Evolutionary conservation across 2,113 vertebrate species (phyloP), one percentile per base, ranked within the genome.

Genomic region (Tupaia tana): DNA sequence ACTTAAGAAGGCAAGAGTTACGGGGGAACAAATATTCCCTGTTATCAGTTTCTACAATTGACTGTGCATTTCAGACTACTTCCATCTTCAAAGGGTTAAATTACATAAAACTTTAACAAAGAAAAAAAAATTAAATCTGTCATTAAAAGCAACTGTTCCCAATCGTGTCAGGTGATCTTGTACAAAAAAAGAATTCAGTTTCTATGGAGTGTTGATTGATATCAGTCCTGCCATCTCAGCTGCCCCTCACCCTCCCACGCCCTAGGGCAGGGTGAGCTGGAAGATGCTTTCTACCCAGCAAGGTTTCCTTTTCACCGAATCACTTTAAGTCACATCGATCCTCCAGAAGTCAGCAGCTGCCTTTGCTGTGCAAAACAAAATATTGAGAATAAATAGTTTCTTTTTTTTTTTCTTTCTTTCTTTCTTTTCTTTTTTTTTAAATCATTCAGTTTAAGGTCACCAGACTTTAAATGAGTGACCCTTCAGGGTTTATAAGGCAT

Each of bases 361-460:
- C 99, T 99, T 99, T 98, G 99, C 99, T 99, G 99, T 99, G 99
- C 99, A 99, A 99, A 99, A 99, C 99, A 99, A 99, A 99, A 99
- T 99, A 99, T 99, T 97, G 99, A 99, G 99, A 99, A 99, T 99
- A 99, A 99, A 99, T 99, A 99, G 99, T 97, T 99, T 99, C 98
- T 98, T 98, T 99, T 43, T 43, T 43, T 43, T 43, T 98, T 95
- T 92, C 89, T 94, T 90, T 82, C n/a, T 67, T 88, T 82, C 98
- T 77, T 92, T 91, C 63, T 97, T 99, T 92, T 81, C 83, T 84
- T 84, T 98, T 98, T 97, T 98, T 98, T 98, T 97, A 98, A 98
- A 99, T 98, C 98, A 97, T 98, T 98, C 98, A 98, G 98, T 99
- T 99, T 99, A 99, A 99, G 99, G 99, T 99, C 98, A 99, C 98